Conservation (phyloP, 2,113 vertebrate genomes). For the Garra rufa region DNA sequence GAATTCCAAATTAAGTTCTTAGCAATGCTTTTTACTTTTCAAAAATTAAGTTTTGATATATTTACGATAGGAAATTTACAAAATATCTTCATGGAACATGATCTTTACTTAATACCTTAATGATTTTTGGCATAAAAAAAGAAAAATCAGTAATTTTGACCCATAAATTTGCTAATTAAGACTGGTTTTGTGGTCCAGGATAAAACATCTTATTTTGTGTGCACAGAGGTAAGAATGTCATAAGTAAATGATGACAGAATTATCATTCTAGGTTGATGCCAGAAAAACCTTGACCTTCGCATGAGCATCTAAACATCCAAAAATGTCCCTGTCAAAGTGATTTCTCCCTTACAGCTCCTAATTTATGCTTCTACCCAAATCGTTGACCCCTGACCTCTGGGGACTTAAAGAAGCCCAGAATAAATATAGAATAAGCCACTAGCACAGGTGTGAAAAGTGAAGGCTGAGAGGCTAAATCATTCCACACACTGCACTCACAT, state of each 20-base stretch:
- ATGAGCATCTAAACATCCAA: not conserved
- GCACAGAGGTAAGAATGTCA: not conserved
- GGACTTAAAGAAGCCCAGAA: slow-evolving; percentile 18
- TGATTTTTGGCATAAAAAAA: too few species aligned
- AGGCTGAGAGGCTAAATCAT: not conserved
- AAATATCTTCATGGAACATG: too few species aligned
- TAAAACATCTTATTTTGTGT: not conserved
- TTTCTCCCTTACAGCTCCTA: not conserved
- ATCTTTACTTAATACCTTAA: too few species aligned
- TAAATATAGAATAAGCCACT: slow-evolving; percentile 20
- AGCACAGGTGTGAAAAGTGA: slow-evolving; percentile 28
- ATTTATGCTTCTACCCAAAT: slow-evolving; percentile 8
- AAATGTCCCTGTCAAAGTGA: slow-evolving; percentile 27
- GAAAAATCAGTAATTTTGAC: too few species aligned
- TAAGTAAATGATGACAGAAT: not conserved
- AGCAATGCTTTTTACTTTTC: too few species aligned
- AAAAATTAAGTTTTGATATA: too few species aligned
- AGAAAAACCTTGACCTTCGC: slow-evolving; percentile 17
- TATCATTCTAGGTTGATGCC: not conserved
- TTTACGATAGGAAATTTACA: too few species aligned
- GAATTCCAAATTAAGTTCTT: too few species aligned
- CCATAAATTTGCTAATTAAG: too few species aligned
- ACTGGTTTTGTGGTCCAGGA: too few species aligned
- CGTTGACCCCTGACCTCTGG: slow-evolving; percentile 23
- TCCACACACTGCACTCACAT: not conserved